A percentile compares a stretch with the other conserved stretches of the same genome.
phyloP scores from a whole-genome alignment of 2,888 invertebrate genomes.

The Lepidochrysops patricia region DNA sequence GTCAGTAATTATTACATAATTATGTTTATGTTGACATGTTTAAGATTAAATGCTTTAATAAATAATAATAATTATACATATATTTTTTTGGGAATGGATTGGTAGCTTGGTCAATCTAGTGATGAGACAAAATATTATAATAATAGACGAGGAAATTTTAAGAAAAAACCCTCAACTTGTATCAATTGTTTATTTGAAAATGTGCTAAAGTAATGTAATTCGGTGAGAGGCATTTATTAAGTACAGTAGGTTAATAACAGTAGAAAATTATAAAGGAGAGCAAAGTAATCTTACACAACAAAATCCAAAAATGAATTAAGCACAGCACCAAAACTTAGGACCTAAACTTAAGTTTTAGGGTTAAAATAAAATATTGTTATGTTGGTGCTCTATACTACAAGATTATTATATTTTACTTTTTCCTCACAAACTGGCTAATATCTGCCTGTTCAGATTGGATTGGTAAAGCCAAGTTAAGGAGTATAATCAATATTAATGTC shows the following conservation, averaged over 20 bases:
- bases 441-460: no score
- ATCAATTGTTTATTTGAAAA: conserved; percentile 29
- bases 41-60: background rate
- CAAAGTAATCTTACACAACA: background rate
- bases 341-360: conserved; percentile 17
- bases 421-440: background rate
- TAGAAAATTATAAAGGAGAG: conserved; percentile 14
- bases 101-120: no score
- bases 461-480: no score
- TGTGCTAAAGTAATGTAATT: conserved; percentile 58
- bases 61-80: background rate
- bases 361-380: background rate
- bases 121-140: no score
- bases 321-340: conserved; percentile 26
- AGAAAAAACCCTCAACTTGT: conserved; percentile 19
- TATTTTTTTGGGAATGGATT: no score
- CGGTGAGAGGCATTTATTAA: conserved; percentile 61
- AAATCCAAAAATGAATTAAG: conserved; percentile 9
- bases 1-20: background rate
- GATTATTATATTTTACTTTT: background rate
- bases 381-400: background rate
- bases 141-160: no score
- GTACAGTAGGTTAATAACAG: conserved; percentile 27
- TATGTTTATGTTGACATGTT: background rate
- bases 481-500: background rate